phyloP scores from a whole-genome alignment of 2,113 vertebrate species.

The Etheostoma cragini region DNA sequence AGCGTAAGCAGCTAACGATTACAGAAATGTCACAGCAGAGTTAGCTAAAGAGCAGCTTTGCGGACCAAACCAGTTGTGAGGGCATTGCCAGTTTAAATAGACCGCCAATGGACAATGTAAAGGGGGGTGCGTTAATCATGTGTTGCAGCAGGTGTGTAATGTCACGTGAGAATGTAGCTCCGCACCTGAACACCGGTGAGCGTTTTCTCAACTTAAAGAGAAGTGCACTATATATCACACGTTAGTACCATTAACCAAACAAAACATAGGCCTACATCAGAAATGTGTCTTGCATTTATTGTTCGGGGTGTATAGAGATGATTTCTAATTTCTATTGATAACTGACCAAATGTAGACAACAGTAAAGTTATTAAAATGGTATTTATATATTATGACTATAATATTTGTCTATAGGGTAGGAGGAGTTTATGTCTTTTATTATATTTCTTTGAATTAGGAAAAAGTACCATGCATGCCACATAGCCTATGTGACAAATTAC shows the following conservation, averaged over 20 bases:
- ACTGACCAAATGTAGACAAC: not conserved
- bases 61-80: not conserved
- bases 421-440: not conserved
- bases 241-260: too few relatives aligned
- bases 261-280: not conserved
- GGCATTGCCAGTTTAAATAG: not conserved
- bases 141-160: not conserved
- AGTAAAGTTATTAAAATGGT: not conserved
- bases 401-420: not conserved
- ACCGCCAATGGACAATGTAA: not conserved
- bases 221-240: too few relatives aligned
- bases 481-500: not conserved
- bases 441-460: not conserved
- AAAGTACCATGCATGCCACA: not conserved
- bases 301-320: not conserved
- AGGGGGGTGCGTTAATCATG: not conserved
- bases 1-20: not conserved
- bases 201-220: not conserved
- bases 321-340: not conserved
- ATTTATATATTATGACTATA: too few relatives aligned
- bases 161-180: not conserved
- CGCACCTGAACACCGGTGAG: not conserved
- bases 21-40: not conserved
- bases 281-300: not conserved
- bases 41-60: not conserved